Conservation (phyloP, 2,888 invertebrate species). For the Polydrusus cervinus region DNA sequence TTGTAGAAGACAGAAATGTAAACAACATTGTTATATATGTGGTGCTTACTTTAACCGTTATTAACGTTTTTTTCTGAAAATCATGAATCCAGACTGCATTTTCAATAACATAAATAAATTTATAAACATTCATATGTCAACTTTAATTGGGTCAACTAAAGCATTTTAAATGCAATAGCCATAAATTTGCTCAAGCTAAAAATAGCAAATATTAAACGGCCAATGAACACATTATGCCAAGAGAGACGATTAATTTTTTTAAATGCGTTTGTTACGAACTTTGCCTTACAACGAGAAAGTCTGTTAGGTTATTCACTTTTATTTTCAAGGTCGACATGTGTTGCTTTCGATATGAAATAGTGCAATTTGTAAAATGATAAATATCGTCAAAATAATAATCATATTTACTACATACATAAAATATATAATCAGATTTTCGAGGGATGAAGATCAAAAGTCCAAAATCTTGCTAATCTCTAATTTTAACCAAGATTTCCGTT, state of each 20-base stretch:
- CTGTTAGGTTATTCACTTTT: conserved; percentile 19
- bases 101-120: conserved; percentile 1
- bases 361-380: not conserved
- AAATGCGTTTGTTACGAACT: conserved; percentile 3
- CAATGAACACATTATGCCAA: conserved; percentile 13
- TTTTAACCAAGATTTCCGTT: too few species aligned
- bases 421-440: too few species aligned
- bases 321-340: not conserved
- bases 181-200: conserved; percentile 14
- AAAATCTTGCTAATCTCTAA: too few species aligned
- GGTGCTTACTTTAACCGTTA: too few species aligned
- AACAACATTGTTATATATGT: too few species aligned
- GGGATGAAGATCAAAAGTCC: too few species aligned
- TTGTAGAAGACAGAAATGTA: too few species aligned
- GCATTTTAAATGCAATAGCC: conserved; percentile 12
- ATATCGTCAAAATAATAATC: not conserved
- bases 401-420: too few species aligned
- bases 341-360: conserved; percentile 8
- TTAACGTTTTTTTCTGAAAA: not conserved
- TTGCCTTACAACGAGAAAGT: conserved; percentile 6
- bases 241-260: conserved; percentile 8
- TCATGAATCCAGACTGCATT: not conserved
- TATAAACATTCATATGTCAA: not conserved
- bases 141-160: conserved; percentile 19
- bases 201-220: conserved; percentile 21